Conservation (phyloP, 2,113 vertebrate genomes). For the Pseudorasbora parva region DNA sequence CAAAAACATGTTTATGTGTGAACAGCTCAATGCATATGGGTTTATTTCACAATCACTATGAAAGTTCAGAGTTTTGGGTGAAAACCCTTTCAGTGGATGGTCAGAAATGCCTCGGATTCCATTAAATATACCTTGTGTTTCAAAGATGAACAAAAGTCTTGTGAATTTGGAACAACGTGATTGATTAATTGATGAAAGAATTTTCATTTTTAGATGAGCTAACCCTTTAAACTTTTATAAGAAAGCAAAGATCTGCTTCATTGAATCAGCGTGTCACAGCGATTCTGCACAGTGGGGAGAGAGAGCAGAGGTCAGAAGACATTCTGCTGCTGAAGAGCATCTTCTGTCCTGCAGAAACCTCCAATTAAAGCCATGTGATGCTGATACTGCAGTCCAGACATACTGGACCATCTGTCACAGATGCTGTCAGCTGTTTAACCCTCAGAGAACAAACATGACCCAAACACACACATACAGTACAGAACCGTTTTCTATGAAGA, state of each 20-base stretch:
- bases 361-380: not conserved
- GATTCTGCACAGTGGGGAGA: not conserved
- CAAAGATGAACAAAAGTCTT: too few relatives aligned
- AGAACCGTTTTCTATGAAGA: not conserved
- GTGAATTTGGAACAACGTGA: too few relatives aligned
- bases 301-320: not conserved
- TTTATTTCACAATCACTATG: too few relatives aligned
- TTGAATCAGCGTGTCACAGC: not conserved
- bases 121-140: too few relatives aligned
- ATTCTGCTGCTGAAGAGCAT: not conserved
- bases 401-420: slow-evolving; percentile 16
- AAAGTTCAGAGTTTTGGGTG: too few relatives aligned
- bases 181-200: too few relatives aligned
- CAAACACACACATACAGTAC: not conserved
- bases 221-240: not conserved
- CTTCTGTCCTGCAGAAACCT: not conserved
- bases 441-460: not conserved
- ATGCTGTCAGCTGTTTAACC: not conserved
- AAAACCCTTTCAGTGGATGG: too few relatives aligned
- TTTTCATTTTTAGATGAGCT: too few relatives aligned
- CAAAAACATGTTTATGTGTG: not conserved
- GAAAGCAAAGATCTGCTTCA: not conserved
- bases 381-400: slow-evolving; percentile 6
- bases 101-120: too few relatives aligned
- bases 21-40: too few relatives aligned